Evolutionary conservation across 2,888 invertebrate species (phyloP).

Genomic region (Xanthorhoe spadicearia): DNA sequence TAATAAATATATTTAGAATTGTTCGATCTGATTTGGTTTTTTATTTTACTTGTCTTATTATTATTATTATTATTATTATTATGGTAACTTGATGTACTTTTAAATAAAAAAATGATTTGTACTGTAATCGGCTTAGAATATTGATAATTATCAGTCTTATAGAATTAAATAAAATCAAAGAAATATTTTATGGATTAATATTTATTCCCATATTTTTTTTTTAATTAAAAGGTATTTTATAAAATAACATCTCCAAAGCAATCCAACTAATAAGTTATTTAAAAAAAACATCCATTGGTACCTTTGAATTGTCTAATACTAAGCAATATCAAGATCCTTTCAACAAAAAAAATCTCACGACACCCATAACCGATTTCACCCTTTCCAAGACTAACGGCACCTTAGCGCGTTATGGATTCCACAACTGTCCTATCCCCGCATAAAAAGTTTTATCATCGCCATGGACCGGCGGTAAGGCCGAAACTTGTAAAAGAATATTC

Average conservation of each 20-base stretch:
- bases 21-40: no score
- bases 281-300: not conserved
- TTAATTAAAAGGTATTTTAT: no score
- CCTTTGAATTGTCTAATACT: not conserved
- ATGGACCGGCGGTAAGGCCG: slow-evolving; percentile 63
- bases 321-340: slow-evolving; percentile 19
- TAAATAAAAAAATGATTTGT: no score
- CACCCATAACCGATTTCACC: slow-evolving; percentile 38
- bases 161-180: not conserved
- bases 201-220: no score
- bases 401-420: slow-evolving; percentile 62
- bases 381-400: slow-evolving; percentile 39
- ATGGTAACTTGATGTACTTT: no score
- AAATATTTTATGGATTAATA: no score
- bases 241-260: not conserved
- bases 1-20: no score
- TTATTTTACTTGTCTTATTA: no score
- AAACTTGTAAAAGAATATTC: slow-evolving; percentile 75
- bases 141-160: no score
- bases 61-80: no score
- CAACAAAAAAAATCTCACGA: slow-evolving; percentile 28
- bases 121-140: no score
- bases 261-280: not conserved
- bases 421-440: slow-evolving; percentile 67
- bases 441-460: slow-evolving; percentile 80